Evolutionary conservation across 1,140 invertebrate species (phyloP).

Genomic region (Sitophilus oryzae): DNA sequence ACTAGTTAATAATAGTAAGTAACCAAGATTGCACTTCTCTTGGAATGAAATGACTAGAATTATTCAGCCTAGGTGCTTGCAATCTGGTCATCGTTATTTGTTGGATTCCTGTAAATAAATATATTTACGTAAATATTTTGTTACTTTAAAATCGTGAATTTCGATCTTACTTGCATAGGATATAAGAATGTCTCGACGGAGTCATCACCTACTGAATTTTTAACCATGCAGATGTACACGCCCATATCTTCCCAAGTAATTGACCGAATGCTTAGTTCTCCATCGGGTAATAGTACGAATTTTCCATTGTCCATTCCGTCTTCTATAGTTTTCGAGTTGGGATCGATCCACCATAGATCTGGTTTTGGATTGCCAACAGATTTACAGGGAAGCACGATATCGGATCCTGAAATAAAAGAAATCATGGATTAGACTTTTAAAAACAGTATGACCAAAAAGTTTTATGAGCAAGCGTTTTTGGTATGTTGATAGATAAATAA

Average conservation of each 20-base stretch:
- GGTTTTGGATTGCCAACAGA: constrained; percentile 58
- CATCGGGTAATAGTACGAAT: constrained; percentile 56
- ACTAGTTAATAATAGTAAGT: constrained; percentile 22
- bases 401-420: constrained; percentile 46
- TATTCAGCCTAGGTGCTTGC: constrained; percentile 3
- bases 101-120: constrained; percentile 26
- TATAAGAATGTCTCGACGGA: constrained; percentile 68
- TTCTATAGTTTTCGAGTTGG: constrained; percentile 51
- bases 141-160: constrained; percentile 33
- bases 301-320: constrained; percentile 49
- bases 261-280: constrained; percentile 64
- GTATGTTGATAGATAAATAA: too few relatives aligned
- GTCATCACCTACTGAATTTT: constrained; percentile 61
- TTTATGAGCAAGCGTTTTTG: too few relatives aligned
- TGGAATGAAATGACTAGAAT: constrained; percentile 24
- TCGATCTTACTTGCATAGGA: constrained; percentile 62
- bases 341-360: constrained; percentile 60
- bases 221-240: constrained; percentile 65
- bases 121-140: constrained; percentile 4
- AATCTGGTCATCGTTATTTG: constrained; percentile 6
- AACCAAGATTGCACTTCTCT: constrained; percentile 16
- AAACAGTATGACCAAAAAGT: neutral
- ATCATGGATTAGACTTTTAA: neutral
- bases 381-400: constrained; percentile 64
- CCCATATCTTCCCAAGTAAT: constrained; percentile 77